A percentile compares a stretch with the other conserved stretches of the same genome.
phyloP scores from a whole-genome alignment of 1,140 invertebrate species.

The Anagrus nilaparvatae region DNA sequence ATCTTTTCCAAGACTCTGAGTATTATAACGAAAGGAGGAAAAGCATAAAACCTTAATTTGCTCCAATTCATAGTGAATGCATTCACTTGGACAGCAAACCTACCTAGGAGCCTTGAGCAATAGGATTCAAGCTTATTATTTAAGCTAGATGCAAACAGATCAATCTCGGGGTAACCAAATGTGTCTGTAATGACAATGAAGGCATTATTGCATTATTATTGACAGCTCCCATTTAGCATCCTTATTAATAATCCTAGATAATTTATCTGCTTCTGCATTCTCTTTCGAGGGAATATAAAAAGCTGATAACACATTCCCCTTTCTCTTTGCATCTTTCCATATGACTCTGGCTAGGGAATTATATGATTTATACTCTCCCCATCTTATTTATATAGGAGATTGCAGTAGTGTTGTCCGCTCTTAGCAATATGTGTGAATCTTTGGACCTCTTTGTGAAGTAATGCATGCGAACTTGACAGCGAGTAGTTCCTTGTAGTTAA shows the following conservation, averaged over 20 bases:
- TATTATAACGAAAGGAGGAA: constrained; percentile 2
- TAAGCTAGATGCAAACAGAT: constrained; percentile 5
- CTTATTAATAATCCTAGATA: constrained; percentile 7
- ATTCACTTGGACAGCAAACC: background rate
- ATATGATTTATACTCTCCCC: background rate
- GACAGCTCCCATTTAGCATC: constrained; percentile 5
- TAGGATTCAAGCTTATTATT: constrained; percentile 10
- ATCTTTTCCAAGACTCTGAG: background rate
- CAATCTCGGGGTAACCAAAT: background rate
- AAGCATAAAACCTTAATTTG: constrained; percentile 5
- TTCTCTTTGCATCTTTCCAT: constrained; percentile 10
- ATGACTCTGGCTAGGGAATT: constrained; percentile 10
- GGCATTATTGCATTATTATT: background rate
- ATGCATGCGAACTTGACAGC: constrained; percentile 23
- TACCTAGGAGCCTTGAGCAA: constrained; percentile 3
- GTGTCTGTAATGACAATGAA: background rate
- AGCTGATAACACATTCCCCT: constrained; percentile 8
- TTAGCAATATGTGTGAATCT: constrained; percentile 8
- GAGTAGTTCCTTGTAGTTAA: constrained; percentile 28
- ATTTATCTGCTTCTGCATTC: constrained; percentile 6
- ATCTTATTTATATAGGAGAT: constrained; percentile 7
- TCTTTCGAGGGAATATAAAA: constrained; percentile 10
- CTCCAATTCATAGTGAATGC: constrained; percentile 10
- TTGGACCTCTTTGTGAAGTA: constrained; percentile 19
- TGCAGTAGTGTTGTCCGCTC: constrained; percentile 6